Base-by-base conservation (phyloP, 2,888 invertebrate genomes). In the Neoscelio sp. region DNA sequence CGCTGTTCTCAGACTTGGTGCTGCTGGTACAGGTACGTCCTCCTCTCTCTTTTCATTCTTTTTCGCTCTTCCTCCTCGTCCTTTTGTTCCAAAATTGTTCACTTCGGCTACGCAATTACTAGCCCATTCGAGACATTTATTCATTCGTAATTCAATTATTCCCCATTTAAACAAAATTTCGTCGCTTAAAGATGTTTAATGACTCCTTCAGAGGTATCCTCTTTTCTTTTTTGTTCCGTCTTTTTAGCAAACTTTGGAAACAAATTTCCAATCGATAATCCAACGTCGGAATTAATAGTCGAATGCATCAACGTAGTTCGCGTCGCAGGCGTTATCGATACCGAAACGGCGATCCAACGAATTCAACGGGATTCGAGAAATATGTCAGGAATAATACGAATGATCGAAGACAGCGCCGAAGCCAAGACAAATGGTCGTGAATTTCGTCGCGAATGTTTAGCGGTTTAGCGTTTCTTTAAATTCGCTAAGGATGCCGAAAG, bases 1-100 rank as follows among this genome's bases (percentile, higher is more conserved):
- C 81, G 89, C 90, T 56, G 89, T 90, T 56, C 86, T 90, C 48
- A 89, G 90, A 86, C 87, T 90, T 52, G 90, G 90, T 33, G 86
- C 90, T 71, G 90, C 89, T 79, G 86, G 88, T 74, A 85, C 89
- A 78, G 90, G 90, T 90, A 82, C 85, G 85, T 84, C 35, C 8
- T n/a, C 26, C 28, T 26, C 54, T 15, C 26, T 8, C 38, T 62
- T 23, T 65, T 35, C 15, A 2, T 38, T 40, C n/a, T 40, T 7
- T 23, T 30, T n/a, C 50, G 18, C 54, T 17, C 65, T 13, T 50
- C 35, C 7, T 13, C 28, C 30, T 13, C 54, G 8, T 26, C 20
- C 13, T 13, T 30, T 48, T 10, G 20, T 28, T 28, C 28, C 54
- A 6, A 52, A 65, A 48, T 67, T 67, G 60, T 68, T 62, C 75